Percentiles rank a stretch among this genome's conserved stretches.
Conservation (phyloP, 2,888 invertebrate genomes). For the Cinara cedri region DNA sequence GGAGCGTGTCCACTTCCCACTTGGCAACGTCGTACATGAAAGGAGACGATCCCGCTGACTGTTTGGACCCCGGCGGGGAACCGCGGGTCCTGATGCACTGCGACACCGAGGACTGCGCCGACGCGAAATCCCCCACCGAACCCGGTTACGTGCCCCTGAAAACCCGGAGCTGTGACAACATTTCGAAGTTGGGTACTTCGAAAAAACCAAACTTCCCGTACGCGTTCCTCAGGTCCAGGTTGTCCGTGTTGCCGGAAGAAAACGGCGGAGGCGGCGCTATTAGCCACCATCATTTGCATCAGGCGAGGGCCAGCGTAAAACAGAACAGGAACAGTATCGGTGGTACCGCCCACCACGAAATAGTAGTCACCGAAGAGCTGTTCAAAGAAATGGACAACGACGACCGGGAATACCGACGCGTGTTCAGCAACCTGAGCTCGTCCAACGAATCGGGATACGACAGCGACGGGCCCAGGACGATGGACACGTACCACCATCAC, state of each 20-base stretch:
- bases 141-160: constrained; percentile 67
- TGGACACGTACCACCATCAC: constrained; percentile 21
- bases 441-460: constrained; percentile 85
- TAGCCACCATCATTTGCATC: background rate
- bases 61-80: constrained; percentile 67
- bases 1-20: constrained; percentile 80
- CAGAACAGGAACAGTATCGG: background rate
- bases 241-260: constrained; percentile 73
- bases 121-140: constrained; percentile 60
- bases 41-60: constrained; percentile 82
- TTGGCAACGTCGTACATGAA: constrained; percentile 74
- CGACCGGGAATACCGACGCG: constrained; percentile 54
- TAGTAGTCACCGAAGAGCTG: constrained; percentile 49
- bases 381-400: constrained; percentile 54
- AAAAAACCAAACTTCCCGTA: constrained; percentile 77
- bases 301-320: background rate
- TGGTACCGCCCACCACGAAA: constrained; percentile 4
- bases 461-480: constrained; percentile 67
- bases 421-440: constrained; percentile 71
- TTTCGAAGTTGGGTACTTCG: constrained; percentile 69
- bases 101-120: background rate
- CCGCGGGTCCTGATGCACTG: constrained; percentile 48
- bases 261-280: constrained; percentile 59
- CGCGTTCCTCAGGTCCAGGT: constrained; percentile 76
- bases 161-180: constrained; percentile 76